These are phyloP conservation scores for Rotaria socialis DNA, from an alignment of 2,888 invertebrate genomes.

Conservation along the genomic window DNA sequence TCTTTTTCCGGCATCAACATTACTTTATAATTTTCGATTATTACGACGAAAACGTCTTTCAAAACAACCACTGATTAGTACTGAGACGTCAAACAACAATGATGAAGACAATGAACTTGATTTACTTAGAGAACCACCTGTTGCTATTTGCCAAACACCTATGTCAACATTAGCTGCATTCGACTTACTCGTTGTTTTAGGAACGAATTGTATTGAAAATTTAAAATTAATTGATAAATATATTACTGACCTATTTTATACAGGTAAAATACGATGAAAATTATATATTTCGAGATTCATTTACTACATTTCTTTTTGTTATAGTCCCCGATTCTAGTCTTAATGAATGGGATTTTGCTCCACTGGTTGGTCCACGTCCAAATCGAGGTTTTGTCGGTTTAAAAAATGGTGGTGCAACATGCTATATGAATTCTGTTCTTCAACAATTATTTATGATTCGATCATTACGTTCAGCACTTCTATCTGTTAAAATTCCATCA, in stretches of 20 bases:
- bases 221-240: conserved; percentile 76
- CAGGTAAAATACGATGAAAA: background rate
- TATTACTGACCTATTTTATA: conserved; percentile 21
- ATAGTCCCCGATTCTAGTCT: conserved; percentile 70
- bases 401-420: conserved; percentile 96
- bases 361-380: conserved; percentile 70
- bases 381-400: conserved; percentile 82
- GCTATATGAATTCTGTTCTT: conserved; percentile 97
- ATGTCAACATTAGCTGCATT: conserved; percentile 83
- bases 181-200: conserved; percentile 81
- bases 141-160: conserved; percentile 78
- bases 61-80: background rate
- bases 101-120: conserved; percentile 30
- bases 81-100: background rate
- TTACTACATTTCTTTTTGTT: conserved; percentile 10
- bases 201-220: conserved; percentile 66
- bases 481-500: conserved; percentile 60
- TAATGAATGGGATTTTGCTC: conserved; percentile 90
- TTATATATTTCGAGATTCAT: no score
- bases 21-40: conserved; percentile 65
- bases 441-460: conserved; percentile 70
- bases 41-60: conserved; percentile 27
- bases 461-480: conserved; percentile 74
- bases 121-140: conserved; percentile 29
- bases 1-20: conserved; percentile 85